These are phyloP conservation scores for Varroa destructor DNA, from an alignment of 1,140 invertebrate genomes.

Conservation along the genomic window DNA sequence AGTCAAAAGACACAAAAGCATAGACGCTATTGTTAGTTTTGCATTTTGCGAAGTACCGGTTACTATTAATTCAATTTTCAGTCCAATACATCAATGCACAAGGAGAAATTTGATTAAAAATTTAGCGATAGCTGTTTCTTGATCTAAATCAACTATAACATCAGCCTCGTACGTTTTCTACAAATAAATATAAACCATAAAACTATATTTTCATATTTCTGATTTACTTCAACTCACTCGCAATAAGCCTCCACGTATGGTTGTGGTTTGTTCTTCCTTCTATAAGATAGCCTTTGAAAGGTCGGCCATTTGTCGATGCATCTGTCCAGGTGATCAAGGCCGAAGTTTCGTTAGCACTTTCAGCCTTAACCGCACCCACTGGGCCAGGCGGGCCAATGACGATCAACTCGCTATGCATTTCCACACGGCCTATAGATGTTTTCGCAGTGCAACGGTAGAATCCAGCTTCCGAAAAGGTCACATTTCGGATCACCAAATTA, in stretches of 20 bases:
- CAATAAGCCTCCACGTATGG: constrained; percentile 50
- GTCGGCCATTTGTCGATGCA: constrained; percentile 64
- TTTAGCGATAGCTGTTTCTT: background rate
- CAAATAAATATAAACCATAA: constrained; percentile 21
- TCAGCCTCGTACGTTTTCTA: background rate
- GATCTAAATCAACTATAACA: background rate
- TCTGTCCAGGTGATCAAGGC: constrained; percentile 75
- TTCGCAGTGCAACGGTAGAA: constrained; percentile 76
- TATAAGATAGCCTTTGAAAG: constrained; percentile 51
- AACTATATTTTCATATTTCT: constrained; percentile 17
- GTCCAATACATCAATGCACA: too few relatives aligned
- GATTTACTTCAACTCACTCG: constrained; percentile 3
- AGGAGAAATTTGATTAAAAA: too few relatives aligned
- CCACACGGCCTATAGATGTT: constrained; percentile 67
- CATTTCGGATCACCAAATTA: constrained; percentile 60
- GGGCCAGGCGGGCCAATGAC: constrained; percentile 49
- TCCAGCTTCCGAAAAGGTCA: constrained; percentile 67
- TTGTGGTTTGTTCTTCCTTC: constrained; percentile 74
- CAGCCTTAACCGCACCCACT: constrained; percentile 46
- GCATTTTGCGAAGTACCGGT: too few relatives aligned
- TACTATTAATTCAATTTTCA: too few relatives aligned
- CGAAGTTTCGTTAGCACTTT: constrained; percentile 57
- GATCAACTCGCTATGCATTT: constrained; percentile 53
- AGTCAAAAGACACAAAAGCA: too few relatives aligned
- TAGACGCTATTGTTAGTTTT: too few relatives aligned